Percentiles rank a stretch among this genome's conserved stretches.
Conservation (phyloP, 2,113 vertebrate genomes). For the Macaca mulatta region DNA sequence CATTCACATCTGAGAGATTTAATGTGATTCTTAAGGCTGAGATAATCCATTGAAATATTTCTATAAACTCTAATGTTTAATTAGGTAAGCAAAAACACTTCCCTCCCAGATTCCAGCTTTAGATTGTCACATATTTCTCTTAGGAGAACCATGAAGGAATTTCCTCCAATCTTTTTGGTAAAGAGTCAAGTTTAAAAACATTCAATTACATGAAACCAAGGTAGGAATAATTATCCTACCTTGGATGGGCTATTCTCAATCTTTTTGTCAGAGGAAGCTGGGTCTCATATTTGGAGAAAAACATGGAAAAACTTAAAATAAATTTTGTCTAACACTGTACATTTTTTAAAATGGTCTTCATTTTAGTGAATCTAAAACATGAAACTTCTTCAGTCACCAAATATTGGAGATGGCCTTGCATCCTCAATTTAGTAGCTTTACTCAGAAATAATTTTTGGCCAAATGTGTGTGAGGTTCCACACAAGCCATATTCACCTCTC, state of each 20-base stretch:
- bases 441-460: background rate
- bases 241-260: background rate
- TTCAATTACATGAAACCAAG: background rate
- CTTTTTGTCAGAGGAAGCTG: background rate
- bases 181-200: conserved; percentile 20
- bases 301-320: background rate
- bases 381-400: background rate
- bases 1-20: conserved; percentile 59
- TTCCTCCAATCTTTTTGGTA: conserved; percentile 4
- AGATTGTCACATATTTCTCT: conserved; percentile 71
- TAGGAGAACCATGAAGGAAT: conserved; percentile 48
- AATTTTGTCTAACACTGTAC: background rate
- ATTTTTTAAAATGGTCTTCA: background rate
- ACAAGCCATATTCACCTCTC: background rate
- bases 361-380: conserved; percentile 26
- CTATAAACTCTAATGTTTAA: conserved; percentile 67
- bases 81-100: conserved; percentile 20
- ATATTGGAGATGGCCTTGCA: background rate
- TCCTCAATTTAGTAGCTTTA: background rate
- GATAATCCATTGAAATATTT: conserved; percentile 80
- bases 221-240: background rate
- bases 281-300: conserved; percentile 6
- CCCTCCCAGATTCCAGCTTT: background rate
- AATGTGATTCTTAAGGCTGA: conserved; percentile 67
- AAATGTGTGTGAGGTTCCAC: background rate